phyloP scores from a whole-genome alignment of 2,888 invertebrate species.

The Pristionchus mayeri region DNA sequence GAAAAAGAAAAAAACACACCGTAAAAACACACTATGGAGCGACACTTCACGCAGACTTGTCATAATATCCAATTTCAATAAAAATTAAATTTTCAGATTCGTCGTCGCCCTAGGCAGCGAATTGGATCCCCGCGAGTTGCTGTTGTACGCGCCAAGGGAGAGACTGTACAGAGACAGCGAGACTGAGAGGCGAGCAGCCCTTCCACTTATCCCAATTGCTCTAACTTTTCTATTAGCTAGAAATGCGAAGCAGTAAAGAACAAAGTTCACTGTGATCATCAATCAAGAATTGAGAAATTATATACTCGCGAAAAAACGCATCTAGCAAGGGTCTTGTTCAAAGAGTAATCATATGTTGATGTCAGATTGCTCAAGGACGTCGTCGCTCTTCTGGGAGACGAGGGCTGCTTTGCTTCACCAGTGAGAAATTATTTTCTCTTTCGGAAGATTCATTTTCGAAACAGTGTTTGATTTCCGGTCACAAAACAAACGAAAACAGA shows the following conservation, averaged over 20 bases:
- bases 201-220: background rate
- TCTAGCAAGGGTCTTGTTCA: background rate
- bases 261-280: background rate
- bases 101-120: slow-evolving; percentile 70
- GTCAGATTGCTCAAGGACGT: slow-evolving; percentile 41
- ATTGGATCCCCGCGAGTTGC: slow-evolving; percentile 61
- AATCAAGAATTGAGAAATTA: background rate
- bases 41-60: too few species aligned
- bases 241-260: too few species aligned
- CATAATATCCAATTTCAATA: too few species aligned
- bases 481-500: too few species aligned
- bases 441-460: background rate
- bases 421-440: slow-evolving; percentile 20
- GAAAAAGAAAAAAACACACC: too few species aligned
- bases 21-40: too few species aligned
- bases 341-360: background rate
- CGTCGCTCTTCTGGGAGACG: slow-evolving; percentile 33
- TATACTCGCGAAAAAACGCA: background rate
- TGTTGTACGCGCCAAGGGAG: slow-evolving; percentile 60
- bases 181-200: slow-evolving; percentile 54
- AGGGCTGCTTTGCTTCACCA: slow-evolving; percentile 23
- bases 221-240: background rate
- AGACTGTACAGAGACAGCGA: slow-evolving; percentile 67
- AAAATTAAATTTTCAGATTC: slow-evolving; percentile 56
- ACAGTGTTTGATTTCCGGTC: too few species aligned